These are phyloP conservation scores for Steinernema scapterisci DNA, from an alignment of 2,888 invertebrate species.

Conservation along the genomic window DNA sequence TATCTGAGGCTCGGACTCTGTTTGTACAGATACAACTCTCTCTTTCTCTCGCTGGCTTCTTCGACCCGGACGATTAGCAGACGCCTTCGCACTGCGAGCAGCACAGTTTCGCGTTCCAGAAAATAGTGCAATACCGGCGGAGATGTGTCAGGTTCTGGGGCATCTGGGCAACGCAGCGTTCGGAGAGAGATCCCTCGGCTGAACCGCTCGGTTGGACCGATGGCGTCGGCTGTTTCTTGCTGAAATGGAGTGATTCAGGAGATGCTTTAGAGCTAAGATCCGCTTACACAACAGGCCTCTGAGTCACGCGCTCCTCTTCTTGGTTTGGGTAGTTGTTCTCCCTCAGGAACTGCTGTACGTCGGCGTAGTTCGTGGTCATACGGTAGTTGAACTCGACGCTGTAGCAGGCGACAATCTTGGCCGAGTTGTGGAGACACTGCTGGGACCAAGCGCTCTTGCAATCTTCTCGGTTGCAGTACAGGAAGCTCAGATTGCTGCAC, in stretches of 20 bases:
- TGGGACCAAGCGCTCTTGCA: constrained; percentile 67
- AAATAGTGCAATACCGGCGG: constrained; percentile 64
- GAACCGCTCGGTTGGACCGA: constrained; percentile 30
- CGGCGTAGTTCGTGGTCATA: constrained; percentile 59
- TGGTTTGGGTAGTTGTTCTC: constrained; percentile 65
- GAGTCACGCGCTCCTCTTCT: constrained; percentile 40
- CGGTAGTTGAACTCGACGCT: constrained; percentile 66
- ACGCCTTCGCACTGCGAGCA: constrained; percentile 63
- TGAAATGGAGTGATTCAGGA: neutral
- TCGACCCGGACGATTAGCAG: constrained; percentile 46
- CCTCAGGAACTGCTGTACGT: constrained; percentile 57
- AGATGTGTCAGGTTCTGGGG: constrained; percentile 59
- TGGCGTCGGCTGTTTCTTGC: constrained; percentile 7
- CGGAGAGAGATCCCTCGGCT: constrained; percentile 33
- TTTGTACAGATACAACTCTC: constrained; percentile 25
- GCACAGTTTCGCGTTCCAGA: constrained; percentile 67
- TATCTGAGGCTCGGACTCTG: constrained; percentile 24
- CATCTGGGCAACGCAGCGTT: constrained; percentile 50
- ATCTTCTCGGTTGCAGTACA: constrained; percentile 64
- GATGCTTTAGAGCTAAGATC: neutral
- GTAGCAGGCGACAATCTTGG: constrained; percentile 63
- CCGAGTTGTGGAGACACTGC: constrained; percentile 65
- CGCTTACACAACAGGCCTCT: constrained; percentile 5
- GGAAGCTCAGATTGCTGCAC: constrained; percentile 47
- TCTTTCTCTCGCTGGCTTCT: no score